phyloP scores from a whole-genome alignment of 2,113 vertebrate genomes.

The Hippotragus niger region DNA sequence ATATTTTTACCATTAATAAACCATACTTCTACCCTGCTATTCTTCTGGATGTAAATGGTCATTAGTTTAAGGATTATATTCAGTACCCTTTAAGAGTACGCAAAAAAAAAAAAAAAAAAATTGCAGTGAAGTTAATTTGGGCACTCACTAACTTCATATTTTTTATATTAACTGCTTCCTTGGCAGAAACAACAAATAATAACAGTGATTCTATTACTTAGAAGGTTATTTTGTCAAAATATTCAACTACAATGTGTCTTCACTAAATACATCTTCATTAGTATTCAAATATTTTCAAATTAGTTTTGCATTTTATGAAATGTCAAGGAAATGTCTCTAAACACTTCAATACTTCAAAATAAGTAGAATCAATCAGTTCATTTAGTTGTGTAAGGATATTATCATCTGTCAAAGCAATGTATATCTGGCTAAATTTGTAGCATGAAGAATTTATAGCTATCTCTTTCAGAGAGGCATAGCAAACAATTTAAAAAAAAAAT shows the following conservation, averaged over 20 bases:
- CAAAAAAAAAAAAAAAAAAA: constrained; percentile 8
- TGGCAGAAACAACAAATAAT: neutral
- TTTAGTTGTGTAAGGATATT: neutral
- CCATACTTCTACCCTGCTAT: constrained; percentile 58
- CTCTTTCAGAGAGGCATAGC: neutral
- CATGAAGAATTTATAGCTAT: neutral
- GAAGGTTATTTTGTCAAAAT: constrained; percentile 18
- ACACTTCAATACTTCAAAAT: neutral
- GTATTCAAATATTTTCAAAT: constrained; percentile 12
- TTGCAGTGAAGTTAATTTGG: constrained; percentile 7
- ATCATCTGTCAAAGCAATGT: neutral
- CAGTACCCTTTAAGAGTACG: constrained; percentile 39
- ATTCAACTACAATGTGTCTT: neutral
- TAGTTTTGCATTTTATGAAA: constrained; percentile 8
- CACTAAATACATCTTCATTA: constrained; percentile 31
- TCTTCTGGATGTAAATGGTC: constrained; percentile 70
- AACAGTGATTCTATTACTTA: constrained; percentile 9
- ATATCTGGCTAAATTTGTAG: neutral
- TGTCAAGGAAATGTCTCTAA: constrained; percentile 33
- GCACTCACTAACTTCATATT: constrained; percentile 44
- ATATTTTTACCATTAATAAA: constrained; percentile 82
- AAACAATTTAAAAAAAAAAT: neutral
- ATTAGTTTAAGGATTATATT: constrained; percentile 71
- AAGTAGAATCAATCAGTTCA: neutral
- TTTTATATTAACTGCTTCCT: constrained; percentile 29